Percentiles rank a stretch among this genome's conserved stretches.
Conservation (phyloP, 2,888 invertebrate genomes). For the Dorcus hopei region DNA sequence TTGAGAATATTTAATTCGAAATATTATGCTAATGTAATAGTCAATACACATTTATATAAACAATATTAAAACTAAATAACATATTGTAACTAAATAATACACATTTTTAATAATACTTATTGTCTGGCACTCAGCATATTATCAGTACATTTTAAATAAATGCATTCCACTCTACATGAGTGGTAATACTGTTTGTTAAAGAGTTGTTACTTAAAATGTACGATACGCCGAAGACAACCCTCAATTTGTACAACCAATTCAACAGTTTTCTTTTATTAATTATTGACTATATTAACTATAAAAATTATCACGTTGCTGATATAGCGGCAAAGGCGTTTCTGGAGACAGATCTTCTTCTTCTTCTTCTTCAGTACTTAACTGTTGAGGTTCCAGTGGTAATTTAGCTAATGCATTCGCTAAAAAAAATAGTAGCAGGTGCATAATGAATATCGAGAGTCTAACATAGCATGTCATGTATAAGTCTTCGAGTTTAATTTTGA, state of each 20-base stretch:
- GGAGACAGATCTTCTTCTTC: constrained; percentile 76
- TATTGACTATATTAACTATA: constrained; percentile 50
- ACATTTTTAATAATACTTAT: constrained; percentile 34
- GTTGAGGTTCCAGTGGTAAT: constrained; percentile 57
- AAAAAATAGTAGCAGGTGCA: background rate
- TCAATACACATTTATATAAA: constrained; percentile 3
- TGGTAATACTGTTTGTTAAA: constrained; percentile 14
- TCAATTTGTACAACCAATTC: constrained; percentile 39
- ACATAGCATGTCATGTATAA: too few relatives aligned
- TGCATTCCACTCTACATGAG: background rate
- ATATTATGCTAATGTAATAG: background rate
- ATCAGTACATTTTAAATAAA: constrained; percentile 31
- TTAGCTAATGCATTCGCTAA: constrained; percentile 70
- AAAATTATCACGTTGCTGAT: constrained; percentile 84
- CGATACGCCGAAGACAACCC: constrained; percentile 37
- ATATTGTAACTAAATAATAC: constrained; percentile 16
- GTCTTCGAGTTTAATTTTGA: too few relatives aligned
- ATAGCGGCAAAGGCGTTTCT: constrained; percentile 74
- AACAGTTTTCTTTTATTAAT: constrained; percentile 27
- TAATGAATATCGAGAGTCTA: background rate
- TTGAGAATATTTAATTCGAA: too few relatives aligned
- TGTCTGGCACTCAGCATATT: constrained; percentile 43
- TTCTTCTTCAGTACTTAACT: constrained; percentile 57
- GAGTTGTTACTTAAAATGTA: constrained; percentile 21
- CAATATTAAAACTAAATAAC: constrained; percentile 16